Base-by-base conservation (phyloP, 2,888 invertebrate genomes). In the Eumacrocentrus americanus region DNA sequence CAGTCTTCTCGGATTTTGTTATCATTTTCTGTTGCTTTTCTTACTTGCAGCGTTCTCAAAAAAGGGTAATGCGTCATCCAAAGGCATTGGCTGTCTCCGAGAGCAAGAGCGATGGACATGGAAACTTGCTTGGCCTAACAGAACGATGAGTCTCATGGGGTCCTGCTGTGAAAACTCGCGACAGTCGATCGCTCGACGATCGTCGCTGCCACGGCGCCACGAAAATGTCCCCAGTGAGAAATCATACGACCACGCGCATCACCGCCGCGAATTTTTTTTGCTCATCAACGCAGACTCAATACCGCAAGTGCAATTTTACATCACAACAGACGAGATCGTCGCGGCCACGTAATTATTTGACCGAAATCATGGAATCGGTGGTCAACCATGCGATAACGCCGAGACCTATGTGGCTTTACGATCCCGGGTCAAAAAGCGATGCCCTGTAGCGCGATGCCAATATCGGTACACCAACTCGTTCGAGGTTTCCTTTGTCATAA, bases 401-500 rank as follows among this genome's bases (percentile, higher is more conserved):
- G 14, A 12, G 9, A 38, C n/a, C 20, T 23, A 37, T 52, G 51
- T 52, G 51, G 38, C 38, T 38, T 37, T 51, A 51, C 34, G 37
- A 20, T 20, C 37, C 34, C 9, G 9, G 20, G 37, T 37, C 11
- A n/a, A 35, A 16, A 51, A 51, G 11, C 35, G 22, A 9, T 18
- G 35, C 48, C 34, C 3, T 7, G 48, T 29, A 25, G 29, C 16
- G 51, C 18, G 37, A 37, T 29, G 7, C 51, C 63, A 54, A 61
- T 63, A 54, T 60, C 55, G 59, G 51, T 56, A 53, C 14, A 34
- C 40, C 53, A 4, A 37, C 59, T 58, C 59, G 57, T 56, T 64
- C 50, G 60, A 58, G 60, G 53, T 62, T 63, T 56, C 60, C 62
- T 66, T 60, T 66, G 63, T 62, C 55, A 52, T 22, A 29, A 37